These are phyloP conservation scores for Trichosurus vulpecula DNA, from an alignment of 2,797 vertebrate species.

Conservation along the genomic window DNA sequence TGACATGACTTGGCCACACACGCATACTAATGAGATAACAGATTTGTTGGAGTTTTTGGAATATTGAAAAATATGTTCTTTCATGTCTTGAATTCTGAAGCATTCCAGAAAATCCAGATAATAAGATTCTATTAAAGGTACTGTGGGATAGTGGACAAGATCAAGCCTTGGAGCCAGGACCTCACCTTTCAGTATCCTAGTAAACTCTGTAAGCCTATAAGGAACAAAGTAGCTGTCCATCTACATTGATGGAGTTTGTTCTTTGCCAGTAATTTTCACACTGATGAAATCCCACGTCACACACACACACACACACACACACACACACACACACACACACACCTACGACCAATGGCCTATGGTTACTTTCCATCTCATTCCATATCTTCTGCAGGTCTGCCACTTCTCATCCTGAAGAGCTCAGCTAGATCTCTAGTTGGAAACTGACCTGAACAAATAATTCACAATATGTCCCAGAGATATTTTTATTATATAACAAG, in stretches of 20 bases:
- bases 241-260: background rate
- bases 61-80: background rate
- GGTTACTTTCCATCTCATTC: background rate
- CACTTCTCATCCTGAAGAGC: background rate
- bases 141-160: background rate
- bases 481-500: background rate
- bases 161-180: background rate
- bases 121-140: background rate
- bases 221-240: background rate
- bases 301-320: too few species aligned
- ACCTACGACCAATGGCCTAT: background rate
- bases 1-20: background rate
- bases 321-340: background rate
- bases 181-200: background rate
- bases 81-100: background rate
- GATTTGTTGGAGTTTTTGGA: background rate
- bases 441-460: background rate
- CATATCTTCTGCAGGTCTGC: background rate
- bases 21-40: background rate
- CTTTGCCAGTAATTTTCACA: background rate
- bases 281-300: background rate
- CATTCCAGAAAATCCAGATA: background rate
- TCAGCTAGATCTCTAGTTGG: background rate
- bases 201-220: background rate
- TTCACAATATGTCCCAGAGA: background rate